Percentiles rank a stretch among this genome's conserved stretches.
Evolutionary conservation across 1,140 invertebrate genomes (phyloP).

Genomic region (Drosophila tsacasi): DNA sequence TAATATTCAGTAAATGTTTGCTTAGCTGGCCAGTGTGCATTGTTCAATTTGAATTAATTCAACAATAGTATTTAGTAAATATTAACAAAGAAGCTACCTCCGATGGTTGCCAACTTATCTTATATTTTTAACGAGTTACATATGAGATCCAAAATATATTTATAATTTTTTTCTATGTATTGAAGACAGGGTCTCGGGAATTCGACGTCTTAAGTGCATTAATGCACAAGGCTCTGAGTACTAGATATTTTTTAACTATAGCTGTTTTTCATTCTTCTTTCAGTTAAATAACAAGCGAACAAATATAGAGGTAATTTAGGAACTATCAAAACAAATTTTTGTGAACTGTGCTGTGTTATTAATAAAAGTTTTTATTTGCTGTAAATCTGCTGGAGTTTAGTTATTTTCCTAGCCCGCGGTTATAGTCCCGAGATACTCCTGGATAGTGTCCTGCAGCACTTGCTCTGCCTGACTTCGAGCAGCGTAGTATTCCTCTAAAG

Average conservation of each 20-base stretch:
- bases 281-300: no score
- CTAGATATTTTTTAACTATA: no score
- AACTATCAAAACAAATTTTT: no score
- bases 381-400: neutral
- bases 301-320: no score
- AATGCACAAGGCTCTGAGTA: no score
- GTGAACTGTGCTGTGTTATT: neutral
- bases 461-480: neutral
- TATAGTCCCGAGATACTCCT: neutral
- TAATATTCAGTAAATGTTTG: neutral
- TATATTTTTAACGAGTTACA: neutral
- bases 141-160: neutral
- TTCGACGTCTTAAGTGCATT: neutral
- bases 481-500: neutral
- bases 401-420: neutral
- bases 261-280: no score
- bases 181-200: neutral
- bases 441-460: constrained; percentile 6
- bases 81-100: neutral
- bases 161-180: neutral
- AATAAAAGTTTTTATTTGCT: neutral
- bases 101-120: neutral
- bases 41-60: neutral
- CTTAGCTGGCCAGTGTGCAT: neutral
- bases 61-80: neutral